These are phyloP conservation scores for Marmota monax DNA, from an alignment of 2,113 vertebrate genomes.

Conservation along the genomic window DNA sequence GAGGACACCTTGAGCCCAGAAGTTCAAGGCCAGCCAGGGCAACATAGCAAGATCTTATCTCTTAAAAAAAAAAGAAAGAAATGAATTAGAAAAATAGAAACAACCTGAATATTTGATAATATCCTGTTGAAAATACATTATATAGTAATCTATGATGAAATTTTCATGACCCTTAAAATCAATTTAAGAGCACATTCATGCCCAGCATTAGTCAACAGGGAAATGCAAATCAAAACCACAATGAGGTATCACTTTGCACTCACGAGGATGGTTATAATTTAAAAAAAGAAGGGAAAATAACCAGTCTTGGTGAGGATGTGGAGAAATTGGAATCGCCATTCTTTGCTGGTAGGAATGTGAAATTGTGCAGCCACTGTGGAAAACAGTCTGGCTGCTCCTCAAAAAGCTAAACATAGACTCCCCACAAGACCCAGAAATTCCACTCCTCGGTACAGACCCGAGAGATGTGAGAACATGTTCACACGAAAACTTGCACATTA, in stretches of 20 bases:
- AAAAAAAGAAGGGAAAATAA: slow-evolving; percentile 20
- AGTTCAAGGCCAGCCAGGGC: neutral
- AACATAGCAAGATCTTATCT: neutral
- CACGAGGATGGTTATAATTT: neutral
- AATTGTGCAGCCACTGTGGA: neutral
- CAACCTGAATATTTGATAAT: slow-evolving; percentile 2
- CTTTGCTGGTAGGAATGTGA: slow-evolving; percentile 24
- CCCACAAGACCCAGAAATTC: neutral
- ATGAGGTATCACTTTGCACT: neutral
- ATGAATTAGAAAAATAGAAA: slow-evolving; percentile 35
- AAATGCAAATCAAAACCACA: slow-evolving; percentile 44
- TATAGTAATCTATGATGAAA: neutral
- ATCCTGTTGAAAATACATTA: slow-evolving; percentile 3
- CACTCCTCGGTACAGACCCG: neutral
- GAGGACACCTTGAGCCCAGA: too few relatives aligned
- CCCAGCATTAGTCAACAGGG: slow-evolving; percentile 18
- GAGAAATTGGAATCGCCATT: neutral
- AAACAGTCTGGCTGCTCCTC: neutral
- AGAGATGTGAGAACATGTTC: neutral
- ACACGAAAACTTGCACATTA: neutral
- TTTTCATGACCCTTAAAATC: neutral
- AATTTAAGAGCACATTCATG: neutral
- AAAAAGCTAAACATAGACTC: slow-evolving; percentile 51
- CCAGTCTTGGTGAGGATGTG: slow-evolving; percentile 31
- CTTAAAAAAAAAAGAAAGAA: neutral